phyloP scores from a whole-genome alignment of 1,140 invertebrate genomes.

The Drosophila simulans region DNA sequence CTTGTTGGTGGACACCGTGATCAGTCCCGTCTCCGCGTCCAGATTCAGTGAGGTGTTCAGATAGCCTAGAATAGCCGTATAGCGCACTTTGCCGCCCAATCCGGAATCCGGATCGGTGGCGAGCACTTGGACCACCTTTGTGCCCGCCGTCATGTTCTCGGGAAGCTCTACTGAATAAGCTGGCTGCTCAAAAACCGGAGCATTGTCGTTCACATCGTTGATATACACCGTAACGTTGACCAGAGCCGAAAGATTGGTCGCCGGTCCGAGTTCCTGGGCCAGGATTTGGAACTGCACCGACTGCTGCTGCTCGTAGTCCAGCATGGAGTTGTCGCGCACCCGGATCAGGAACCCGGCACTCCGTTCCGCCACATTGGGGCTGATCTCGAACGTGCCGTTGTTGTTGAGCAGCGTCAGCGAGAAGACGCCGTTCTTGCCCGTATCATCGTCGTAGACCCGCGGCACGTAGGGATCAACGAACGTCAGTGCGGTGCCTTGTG shows the following conservation, averaged over 20 bases:
- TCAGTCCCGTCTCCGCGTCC: constrained; percentile 91
- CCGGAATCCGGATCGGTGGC: constrained; percentile 92
- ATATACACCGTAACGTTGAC: constrained; percentile 92
- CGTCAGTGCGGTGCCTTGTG: constrained; percentile 90
- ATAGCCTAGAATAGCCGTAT: constrained; percentile 90
- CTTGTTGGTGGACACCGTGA: constrained; percentile 91
- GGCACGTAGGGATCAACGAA: constrained; percentile 90
- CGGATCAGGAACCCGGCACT: constrained; percentile 92
- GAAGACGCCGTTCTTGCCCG: constrained; percentile 93
- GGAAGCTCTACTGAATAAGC: constrained; percentile 90
- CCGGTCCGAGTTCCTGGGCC: constrained; percentile 91
- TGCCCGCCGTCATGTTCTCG: constrained; percentile 92
- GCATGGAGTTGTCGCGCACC: constrained; percentile 91
- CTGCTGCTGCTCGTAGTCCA: constrained; percentile 93
- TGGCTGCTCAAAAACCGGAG: constrained; percentile 91
- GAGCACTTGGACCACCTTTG: constrained; percentile 89
- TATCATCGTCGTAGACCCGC: constrained; percentile 90
- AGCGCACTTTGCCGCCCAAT: constrained; percentile 89
- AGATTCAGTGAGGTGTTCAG: constrained; percentile 91
- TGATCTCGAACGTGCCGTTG: constrained; percentile 94
- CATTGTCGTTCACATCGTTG: constrained; percentile 95
- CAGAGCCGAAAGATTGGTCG: constrained; percentile 89
- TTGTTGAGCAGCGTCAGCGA: constrained; percentile 91
- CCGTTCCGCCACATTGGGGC: constrained; percentile 94
- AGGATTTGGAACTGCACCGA: constrained; percentile 90